Conservation (phyloP, 53 echinoderm and acorn worm species). For the Echinometra lucunter region DNA sequence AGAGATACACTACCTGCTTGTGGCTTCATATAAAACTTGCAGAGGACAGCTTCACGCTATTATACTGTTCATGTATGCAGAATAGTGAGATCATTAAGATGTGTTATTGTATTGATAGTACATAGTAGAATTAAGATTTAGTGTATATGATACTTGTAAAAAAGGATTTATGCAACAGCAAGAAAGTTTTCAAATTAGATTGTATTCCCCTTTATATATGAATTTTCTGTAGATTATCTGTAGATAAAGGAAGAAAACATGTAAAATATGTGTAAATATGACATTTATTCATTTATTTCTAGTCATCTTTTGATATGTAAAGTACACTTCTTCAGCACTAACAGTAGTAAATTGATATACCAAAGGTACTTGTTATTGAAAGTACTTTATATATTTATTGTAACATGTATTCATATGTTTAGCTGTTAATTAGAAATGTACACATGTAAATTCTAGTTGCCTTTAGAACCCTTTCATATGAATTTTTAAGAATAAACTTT, state of each 20-base stretch:
- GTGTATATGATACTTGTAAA: background rate
- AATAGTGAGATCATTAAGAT: background rate
- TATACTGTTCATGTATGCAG: background rate
- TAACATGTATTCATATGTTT: background rate
- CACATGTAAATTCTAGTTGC: background rate
- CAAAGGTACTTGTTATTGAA: background rate
- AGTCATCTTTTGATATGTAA: background rate
- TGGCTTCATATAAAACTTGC: background rate
- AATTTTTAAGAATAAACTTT: background rate
- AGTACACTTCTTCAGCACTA: background rate
- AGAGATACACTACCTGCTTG: too few relatives aligned
- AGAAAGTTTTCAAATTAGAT: background rate
- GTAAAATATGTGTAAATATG: background rate
- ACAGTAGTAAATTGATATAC: background rate
- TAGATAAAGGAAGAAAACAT: background rate
- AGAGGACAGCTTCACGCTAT: background rate
- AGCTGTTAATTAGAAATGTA: background rate
- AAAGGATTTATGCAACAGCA: background rate
- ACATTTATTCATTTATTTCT: background rate
- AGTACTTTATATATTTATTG: constrained; percentile 22
- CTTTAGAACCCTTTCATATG: background rate
- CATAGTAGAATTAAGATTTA: background rate
- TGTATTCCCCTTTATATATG: background rate
- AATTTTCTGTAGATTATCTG: constrained; percentile 13
- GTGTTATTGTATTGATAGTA: background rate